Percentiles rank a stretch among this genome's conserved stretches.
Evolutionary conservation across 2,888 invertebrate genomes (phyloP).

Genomic region (Diplazon laetatorius): DNA sequence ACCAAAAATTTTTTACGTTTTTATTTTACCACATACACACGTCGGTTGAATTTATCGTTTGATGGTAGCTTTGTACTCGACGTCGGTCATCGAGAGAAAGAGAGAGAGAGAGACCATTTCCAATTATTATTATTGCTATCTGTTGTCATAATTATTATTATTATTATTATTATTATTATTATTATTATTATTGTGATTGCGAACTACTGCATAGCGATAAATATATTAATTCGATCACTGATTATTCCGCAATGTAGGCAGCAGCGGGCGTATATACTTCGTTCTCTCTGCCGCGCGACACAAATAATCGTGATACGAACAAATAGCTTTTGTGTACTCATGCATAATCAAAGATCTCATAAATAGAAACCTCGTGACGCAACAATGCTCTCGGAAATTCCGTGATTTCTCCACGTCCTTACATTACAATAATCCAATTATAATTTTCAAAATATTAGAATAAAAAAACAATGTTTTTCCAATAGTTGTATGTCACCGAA

Average conservation of each 20-base stretch:
- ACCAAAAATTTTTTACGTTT: conserved; percentile 10
- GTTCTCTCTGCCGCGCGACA: neutral
- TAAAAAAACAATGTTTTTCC: too few species aligned
- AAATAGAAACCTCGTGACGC: too few species aligned
- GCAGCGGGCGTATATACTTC: neutral
- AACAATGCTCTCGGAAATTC: too few species aligned
- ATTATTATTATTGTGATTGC: neutral
- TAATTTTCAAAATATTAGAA: too few species aligned
- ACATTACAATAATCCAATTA: too few species aligned
- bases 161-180: conserved; percentile 15
- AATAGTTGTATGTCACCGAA: too few species aligned
- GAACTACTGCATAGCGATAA: neutral
- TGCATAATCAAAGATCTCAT: neutral
- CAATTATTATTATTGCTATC: too few species aligned
- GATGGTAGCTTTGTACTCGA: conserved; percentile 6
- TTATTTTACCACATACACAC: neutral
- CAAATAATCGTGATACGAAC: neutral
- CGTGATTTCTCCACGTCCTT: too few species aligned
- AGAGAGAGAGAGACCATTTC: too few species aligned
- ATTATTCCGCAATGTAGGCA: neutral
- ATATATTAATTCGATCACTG: neutral
- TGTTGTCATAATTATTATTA: neutral
- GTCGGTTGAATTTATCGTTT: conserved; percentile 11
- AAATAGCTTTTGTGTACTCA: neutral
- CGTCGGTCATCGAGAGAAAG: neutral